phyloP scores from a whole-genome alignment of 53 echinoderm and acorn worm genomes.

The Stichopus horrens region DNA sequence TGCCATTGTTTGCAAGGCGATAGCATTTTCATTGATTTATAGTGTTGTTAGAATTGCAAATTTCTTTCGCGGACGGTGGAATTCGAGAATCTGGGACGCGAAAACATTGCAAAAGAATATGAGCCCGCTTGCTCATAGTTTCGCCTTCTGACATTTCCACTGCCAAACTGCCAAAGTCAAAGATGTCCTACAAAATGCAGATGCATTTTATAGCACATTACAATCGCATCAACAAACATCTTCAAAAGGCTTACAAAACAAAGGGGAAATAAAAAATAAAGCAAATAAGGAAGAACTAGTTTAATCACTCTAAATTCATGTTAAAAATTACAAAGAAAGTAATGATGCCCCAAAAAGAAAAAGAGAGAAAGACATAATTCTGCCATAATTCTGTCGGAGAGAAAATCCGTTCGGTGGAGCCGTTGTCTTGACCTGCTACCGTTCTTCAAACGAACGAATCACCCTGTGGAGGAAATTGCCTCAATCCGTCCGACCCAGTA shows the following conservation, averaged over 20 bases:
- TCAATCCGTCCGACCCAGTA: slow-evolving; percentile 36
- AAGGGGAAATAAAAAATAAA: not conserved
- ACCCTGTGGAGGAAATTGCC: slow-evolving; percentile 26
- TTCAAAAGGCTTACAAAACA: not conserved
- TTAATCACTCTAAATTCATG: not conserved
- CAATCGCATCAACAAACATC: not conserved
- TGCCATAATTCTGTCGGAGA: not conserved
- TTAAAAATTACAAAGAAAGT: not conserved
- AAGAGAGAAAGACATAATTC: not conserved
- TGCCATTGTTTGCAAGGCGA: no score
- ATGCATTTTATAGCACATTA: not conserved
- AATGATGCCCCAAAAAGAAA: not conserved
- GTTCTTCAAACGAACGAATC: not conserved
- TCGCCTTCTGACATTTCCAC: no score
- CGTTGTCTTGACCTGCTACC: not conserved
- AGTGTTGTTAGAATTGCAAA: no score
- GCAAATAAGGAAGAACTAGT: not conserved
- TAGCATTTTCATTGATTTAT: no score
- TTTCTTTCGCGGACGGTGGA: no score
- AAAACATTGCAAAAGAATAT: no score
- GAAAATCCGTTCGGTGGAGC: not conserved
- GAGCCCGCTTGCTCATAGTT: no score
- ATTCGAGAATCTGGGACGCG: no score
- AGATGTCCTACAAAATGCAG: no score
- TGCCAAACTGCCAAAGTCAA: no score